Conservation (phyloP, 2,797 vertebrate genomes). For the Myotis vivesi region DNA sequence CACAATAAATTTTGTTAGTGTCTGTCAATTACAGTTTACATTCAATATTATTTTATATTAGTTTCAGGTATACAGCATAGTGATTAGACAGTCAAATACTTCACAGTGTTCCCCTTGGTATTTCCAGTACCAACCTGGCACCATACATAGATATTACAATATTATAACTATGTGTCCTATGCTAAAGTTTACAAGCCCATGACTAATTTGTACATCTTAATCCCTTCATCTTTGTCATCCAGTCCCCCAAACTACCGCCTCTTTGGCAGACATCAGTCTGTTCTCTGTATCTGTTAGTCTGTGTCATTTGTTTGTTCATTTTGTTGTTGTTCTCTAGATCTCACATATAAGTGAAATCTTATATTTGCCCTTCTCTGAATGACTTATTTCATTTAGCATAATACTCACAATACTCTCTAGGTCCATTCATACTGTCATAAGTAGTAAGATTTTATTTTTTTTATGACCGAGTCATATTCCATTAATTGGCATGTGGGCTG, state of each 20-base stretch:
- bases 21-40: not conserved
- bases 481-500: not conserved
- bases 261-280: not conserved
- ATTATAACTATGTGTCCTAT: not conserved
- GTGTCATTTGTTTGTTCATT: not conserved
- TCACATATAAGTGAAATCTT: not conserved
- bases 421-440: not conserved
- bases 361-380: not conserved
- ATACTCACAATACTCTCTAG: not conserved
- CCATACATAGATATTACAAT: not conserved
- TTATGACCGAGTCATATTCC: not conserved
- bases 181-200: not conserved
- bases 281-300: not conserved
- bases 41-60: too few species aligned
- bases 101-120: not conserved
- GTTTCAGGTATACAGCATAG: not conserved
- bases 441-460: not conserved
- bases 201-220: not conserved
- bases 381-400: not conserved
- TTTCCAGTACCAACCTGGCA: not conserved
- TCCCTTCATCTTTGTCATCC: not conserved
- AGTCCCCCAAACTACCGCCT: not conserved
- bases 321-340: not conserved
- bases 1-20: not conserved
- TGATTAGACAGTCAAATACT: not conserved